Evolutionary conservation across 2,113 vertebrate species (phyloP).

Genomic region (Paedocypris sp.): DNA sequence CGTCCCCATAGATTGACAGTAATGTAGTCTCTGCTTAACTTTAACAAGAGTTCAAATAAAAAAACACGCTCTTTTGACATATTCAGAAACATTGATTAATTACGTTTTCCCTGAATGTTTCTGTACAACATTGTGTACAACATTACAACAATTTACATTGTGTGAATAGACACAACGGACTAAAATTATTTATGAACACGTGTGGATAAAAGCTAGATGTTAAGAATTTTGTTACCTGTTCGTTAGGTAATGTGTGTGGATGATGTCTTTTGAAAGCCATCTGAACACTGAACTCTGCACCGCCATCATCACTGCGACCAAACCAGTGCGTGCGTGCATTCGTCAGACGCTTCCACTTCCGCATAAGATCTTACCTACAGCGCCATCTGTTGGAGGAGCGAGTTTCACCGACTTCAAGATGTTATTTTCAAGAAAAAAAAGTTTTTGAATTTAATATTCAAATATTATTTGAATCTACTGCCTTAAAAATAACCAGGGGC

Average conservation of each 20-base stretch:
- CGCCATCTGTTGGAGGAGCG: neutral
- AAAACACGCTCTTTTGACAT: no score
- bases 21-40: no score
- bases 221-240: slow-evolving; percentile 44
- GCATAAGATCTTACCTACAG: neutral
- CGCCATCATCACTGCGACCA: slow-evolving; percentile 47
- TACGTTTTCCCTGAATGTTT: no score
- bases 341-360: slow-evolving; percentile 1
- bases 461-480: neutral
- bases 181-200: no score
- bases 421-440: neutral
- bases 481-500: no score
- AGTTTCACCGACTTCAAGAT: neutral
- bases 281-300: slow-evolving; percentile 49
- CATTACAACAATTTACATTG: no score
- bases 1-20: no score
- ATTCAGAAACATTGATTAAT: no score
- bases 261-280: slow-evolving; percentile 31
- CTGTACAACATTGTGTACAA: no score
- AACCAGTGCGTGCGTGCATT: slow-evolving; percentile 10
- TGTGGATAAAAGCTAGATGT: no score
- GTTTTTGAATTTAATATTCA: neutral
- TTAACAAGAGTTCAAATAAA: no score
- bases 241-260: neutral
- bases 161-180: no score